phyloP scores from a whole-genome alignment of 2,888 invertebrate genomes.

The Anodontia alba region DNA sequence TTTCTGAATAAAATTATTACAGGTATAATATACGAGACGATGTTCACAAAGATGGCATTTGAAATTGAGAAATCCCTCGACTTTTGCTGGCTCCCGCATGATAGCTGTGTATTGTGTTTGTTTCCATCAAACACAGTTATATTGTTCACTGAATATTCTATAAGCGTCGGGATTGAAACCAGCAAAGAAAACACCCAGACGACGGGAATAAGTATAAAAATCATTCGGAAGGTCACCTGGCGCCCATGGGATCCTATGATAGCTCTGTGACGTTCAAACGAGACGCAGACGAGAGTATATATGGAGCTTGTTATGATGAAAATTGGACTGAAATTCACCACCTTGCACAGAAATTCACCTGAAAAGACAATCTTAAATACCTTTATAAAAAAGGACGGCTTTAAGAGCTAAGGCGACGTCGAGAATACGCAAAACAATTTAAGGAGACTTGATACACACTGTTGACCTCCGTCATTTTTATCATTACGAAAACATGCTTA shows the following conservation, averaged over 20 bases:
- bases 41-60: slow-evolving; percentile 63
- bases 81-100: slow-evolving; percentile 50
- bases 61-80: slow-evolving; percentile 17
- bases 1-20: slow-evolving; percentile 56
- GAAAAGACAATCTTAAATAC: too few relatives aligned
- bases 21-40: slow-evolving; percentile 66
- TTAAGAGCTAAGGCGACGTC: too few relatives aligned
- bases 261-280: slow-evolving; percentile 57
- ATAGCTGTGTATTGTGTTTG: slow-evolving; percentile 13
- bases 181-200: slow-evolving; percentile 30
- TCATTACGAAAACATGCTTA: too few relatives aligned
- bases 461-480: too few relatives aligned
- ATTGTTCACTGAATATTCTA: slow-evolving; percentile 28
- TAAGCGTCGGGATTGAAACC: slow-evolving; percentile 33
- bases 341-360: slow-evolving; percentile 38
- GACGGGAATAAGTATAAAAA: slow-evolving; percentile 22
- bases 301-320: slow-evolving; percentile 60
- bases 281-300: slow-evolving; percentile 59
- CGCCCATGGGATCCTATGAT: slow-evolving; percentile 26
- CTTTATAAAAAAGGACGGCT: too few relatives aligned
- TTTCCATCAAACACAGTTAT: slow-evolving; percentile 3
- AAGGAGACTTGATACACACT: too few relatives aligned
- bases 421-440: too few relatives aligned
- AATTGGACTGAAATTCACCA: slow-evolving; percentile 57
- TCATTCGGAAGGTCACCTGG: slow-evolving; percentile 26